Evolutionary conservation across 2,113 vertebrate species (phyloP), one percentile per base, ranked within the genome.

Genomic region (Gopherus flavomarginatus): DNA sequence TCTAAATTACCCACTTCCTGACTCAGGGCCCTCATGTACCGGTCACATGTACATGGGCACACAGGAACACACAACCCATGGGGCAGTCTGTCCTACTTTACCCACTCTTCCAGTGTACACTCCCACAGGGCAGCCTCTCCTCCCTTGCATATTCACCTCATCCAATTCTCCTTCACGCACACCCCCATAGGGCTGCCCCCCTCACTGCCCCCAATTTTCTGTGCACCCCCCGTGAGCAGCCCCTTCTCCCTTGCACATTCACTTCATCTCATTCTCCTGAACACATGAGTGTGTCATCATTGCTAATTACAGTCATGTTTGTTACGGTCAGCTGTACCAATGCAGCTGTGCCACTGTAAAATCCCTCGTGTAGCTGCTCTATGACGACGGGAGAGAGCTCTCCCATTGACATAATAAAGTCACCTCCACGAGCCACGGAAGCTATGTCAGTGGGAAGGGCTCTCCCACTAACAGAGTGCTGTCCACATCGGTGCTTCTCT

Each of bases 1-100:
- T 91, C 92, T 95, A 83, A 26, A 88, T 91, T 88, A 72, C 89
- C 96, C 87, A 11, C 84, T 96, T 91, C 86, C 84, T 57, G 84
- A 90, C 94, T 93, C 81, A 47, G 90, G 82, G 91, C 96, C 88
- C 91, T 83, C 3, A 2, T 26, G 79, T 1, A 0, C 16, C 86
- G 91, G 88, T 90, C 90, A 94, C 79, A 86, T 50, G 78, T 81
- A 56, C 16, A 2, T 42, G 84, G 80, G 72, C 89, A 86, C 69
- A 59, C 57, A 13, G 11, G 9, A 38, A 6, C 65, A n/a, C 17
- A 22, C 19, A n/a, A 14, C 16, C 62, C 62, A 22, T 72, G 65
- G n/a, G 65, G 65, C n/a, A 72, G n/a, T 38, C 17, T 72, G 65
- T 38, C 19, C 65, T 72, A 2, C 78, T 89, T 89, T 6, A 69